phyloP scores from a whole-genome alignment of 2,888 invertebrate species.

The Clusia tigrina region DNA sequence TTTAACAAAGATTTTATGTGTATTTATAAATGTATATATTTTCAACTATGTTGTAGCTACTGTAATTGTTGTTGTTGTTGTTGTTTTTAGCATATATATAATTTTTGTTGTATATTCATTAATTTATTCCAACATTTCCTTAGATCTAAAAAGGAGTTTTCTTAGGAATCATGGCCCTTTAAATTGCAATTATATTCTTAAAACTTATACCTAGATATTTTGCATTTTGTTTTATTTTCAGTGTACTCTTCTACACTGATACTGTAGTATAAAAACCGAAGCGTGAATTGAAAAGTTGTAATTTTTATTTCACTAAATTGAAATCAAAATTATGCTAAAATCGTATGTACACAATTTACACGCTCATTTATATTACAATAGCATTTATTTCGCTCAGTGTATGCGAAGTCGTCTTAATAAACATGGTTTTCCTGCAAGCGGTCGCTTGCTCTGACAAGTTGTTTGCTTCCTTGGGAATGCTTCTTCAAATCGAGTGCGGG shows the following conservation, averaged over 20 bases:
- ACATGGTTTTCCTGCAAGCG: background rate
- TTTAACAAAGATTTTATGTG: too few species aligned
- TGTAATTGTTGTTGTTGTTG: background rate
- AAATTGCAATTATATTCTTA: constrained; percentile 16
- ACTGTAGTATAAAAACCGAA: background rate
- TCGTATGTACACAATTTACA: constrained; percentile 19
- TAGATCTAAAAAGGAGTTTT: constrained; percentile 18
- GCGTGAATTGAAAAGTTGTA: background rate
- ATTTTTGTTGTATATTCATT: background rate
- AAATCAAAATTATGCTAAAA: constrained; percentile 11
- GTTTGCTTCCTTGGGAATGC: constrained; percentile 12
- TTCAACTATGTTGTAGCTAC: background rate
- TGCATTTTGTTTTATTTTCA: background rate
- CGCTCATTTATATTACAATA: background rate
- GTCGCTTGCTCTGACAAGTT: background rate
- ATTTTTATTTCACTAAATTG: constrained; percentile 21
- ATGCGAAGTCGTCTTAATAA: background rate
- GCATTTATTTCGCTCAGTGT: background rate
- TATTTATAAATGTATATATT: background rate
- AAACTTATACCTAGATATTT: background rate
- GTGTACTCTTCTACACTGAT: background rate
- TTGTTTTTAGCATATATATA: background rate
- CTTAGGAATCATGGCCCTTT: constrained; percentile 54
- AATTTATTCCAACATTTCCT: background rate
- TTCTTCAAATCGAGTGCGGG: too few species aligned